These are phyloP conservation scores for Metallyticus violacea DNA, from an alignment of 2,888 invertebrate species.

Conservation along the genomic window DNA sequence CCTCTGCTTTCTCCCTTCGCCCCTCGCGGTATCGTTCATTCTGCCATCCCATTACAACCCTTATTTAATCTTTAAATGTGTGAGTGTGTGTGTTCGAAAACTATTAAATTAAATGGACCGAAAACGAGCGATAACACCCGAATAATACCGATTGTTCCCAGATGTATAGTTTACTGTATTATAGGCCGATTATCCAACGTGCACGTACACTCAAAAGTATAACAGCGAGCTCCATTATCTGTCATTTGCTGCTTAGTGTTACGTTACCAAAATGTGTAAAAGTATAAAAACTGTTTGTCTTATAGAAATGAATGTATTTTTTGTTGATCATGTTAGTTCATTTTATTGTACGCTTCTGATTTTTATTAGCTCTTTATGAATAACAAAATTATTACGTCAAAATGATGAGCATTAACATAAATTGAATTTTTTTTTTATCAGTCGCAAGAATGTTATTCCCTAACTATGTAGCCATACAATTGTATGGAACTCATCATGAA, in stretches of 20 bases:
- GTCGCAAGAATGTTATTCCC: not conserved
- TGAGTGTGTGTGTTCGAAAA: conserved; percentile 25
- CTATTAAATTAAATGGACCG: conserved; percentile 42
- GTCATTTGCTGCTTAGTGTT: not conserved
- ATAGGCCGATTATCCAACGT: not conserved
- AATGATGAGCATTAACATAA: not conserved
- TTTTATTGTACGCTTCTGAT: not conserved
- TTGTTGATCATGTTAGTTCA: not conserved
- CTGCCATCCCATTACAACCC: not conserved
- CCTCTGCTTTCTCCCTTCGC: not conserved
- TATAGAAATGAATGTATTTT: not conserved
- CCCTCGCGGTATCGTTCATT: not conserved
- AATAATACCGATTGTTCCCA: conserved; percentile 25
- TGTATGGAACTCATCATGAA: not conserved
- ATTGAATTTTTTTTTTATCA: not conserved
- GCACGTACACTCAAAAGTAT: not conserved
- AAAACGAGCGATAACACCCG: conserved; percentile 35
- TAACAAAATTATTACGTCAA: not conserved
- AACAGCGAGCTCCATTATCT: not conserved
- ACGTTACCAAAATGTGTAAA: not conserved
- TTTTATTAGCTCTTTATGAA: not conserved
- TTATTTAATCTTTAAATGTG: conserved; percentile 17
- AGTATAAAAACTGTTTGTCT: not conserved
- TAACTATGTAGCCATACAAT: not conserved
- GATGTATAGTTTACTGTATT: conserved; percentile 16